Evolutionary conservation across 1,140 invertebrate genomes (phyloP).

Genomic region (Matsumurasca onukii): DNA sequence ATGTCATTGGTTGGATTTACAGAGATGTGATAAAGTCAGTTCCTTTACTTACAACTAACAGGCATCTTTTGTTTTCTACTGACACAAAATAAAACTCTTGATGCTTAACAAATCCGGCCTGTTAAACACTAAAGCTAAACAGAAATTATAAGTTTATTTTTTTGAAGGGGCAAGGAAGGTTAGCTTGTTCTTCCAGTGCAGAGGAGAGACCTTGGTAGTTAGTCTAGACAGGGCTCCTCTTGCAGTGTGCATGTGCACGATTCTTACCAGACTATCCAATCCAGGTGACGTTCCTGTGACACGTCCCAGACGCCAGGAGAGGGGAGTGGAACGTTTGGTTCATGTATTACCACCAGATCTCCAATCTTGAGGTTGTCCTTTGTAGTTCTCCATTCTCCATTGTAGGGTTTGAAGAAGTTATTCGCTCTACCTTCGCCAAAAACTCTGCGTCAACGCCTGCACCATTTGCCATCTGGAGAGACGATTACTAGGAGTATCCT

Average conservation of each 20-base stretch:
- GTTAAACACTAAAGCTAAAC: no score
- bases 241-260: neutral
- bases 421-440: neutral
- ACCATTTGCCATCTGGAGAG: neutral
- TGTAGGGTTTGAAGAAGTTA: neutral
- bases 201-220: neutral
- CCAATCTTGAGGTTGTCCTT: neutral
- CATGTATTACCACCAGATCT: neutral
- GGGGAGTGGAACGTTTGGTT: neutral
- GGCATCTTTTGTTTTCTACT: no score
- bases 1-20: no score
- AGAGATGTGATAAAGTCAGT: no score
- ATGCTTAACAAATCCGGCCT: no score
- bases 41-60: no score
- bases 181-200: no score
- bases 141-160: no score
- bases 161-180: no score
- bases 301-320: neutral
- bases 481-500: neutral
- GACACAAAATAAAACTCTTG: no score
- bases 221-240: neutral
- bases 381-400: neutral
- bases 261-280: neutral
- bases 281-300: neutral
- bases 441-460: neutral